Conservation (phyloP, 1,140 invertebrate genomes). For the Psilanteris sp. region DNA sequence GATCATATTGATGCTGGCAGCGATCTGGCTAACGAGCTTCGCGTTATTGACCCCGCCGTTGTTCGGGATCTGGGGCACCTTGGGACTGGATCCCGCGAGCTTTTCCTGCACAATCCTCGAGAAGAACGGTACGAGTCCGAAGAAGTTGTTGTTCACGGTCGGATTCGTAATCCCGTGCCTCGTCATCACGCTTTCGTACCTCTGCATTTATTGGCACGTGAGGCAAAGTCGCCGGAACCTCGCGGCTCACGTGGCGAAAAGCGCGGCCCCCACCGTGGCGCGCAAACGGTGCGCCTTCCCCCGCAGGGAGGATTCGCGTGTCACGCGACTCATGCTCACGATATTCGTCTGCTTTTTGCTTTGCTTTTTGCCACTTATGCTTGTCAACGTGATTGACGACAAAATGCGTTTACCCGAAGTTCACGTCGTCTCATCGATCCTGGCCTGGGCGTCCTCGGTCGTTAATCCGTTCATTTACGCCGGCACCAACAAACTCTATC, state of each 20-base stretch:
- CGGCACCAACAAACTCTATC: slow-evolving; percentile 90
- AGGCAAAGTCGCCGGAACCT: slow-evolving; percentile 85
- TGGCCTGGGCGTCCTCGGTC: slow-evolving; percentile 92
- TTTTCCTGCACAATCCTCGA: slow-evolving; percentile 93
- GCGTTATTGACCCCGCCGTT: slow-evolving; percentile 87
- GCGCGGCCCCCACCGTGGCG: slow-evolving; percentile 74
- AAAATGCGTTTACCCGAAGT: slow-evolving; percentile 85
- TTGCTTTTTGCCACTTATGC: slow-evolving; percentile 91
- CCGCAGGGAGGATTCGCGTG: slow-evolving; percentile 85
- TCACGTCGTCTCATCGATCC: slow-evolving; percentile 88
- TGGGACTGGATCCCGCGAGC: slow-evolving; percentile 87
- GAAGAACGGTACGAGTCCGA: slow-evolving; percentile 88
- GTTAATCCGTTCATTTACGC: slow-evolving; percentile 94
- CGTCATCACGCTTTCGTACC: slow-evolving; percentile 90
- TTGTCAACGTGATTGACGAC: slow-evolving; percentile 91
- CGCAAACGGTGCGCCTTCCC: slow-evolving; percentile 75
- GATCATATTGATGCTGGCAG: slow-evolving; percentile 87
- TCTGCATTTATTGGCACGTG: slow-evolving; percentile 91
- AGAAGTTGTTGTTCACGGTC: slow-evolving; percentile 91
- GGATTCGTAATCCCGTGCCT: slow-evolving; percentile 90
- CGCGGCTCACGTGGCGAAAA: slow-evolving; percentile 81
- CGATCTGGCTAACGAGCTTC: slow-evolving; percentile 85
- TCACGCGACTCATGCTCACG: slow-evolving; percentile 90
- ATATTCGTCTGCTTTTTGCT: slow-evolving; percentile 92
- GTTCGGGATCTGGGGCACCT: slow-evolving; percentile 88